Evolutionary conservation across 2,888 invertebrate genomes (phyloP).

Genomic region (Sinohyriopsis cumingii): DNA sequence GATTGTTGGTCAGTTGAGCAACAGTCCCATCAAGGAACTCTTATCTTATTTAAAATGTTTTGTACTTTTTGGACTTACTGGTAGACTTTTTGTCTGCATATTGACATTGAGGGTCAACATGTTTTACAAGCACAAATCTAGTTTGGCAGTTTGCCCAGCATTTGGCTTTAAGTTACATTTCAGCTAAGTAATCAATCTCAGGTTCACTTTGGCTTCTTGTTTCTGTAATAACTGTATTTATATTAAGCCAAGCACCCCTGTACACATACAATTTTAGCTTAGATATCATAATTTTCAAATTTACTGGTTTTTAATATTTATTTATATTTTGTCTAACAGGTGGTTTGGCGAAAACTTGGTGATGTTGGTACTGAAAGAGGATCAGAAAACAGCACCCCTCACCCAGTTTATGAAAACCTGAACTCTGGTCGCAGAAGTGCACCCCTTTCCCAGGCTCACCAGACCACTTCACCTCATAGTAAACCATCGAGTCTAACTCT

Average conservation of each 20-base stretch:
- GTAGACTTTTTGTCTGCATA: no score
- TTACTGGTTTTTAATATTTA: slow-evolving; percentile 1
- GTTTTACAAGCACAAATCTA: no score
- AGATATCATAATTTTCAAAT: neutral
- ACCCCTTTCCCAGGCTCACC: slow-evolving; percentile 23
- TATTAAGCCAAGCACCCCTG: neutral
- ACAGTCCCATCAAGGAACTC: no score
- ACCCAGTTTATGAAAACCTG: slow-evolving; percentile 42
- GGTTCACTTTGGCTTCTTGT: neutral
- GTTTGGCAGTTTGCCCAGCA: no score
- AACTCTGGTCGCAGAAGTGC: slow-evolving; percentile 19
- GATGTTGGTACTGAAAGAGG: slow-evolving; percentile 44
- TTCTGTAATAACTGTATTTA: no score
- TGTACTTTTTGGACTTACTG: no score
- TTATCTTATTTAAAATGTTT: no score
- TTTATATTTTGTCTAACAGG: slow-evolving; percentile 40
- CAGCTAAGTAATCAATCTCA: neutral
- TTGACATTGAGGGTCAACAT: no score
- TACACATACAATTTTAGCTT: neutral
- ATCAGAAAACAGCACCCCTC: slow-evolving; percentile 22
- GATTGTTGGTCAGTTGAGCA: no score
- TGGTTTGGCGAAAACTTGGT: slow-evolving; percentile 64
- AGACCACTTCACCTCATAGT: slow-evolving; percentile 5
- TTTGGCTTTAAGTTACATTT: neutral
- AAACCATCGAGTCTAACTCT: slow-evolving; percentile 8